A percentile compares a stretch with the other conserved stretches of the same genome.
These are phyloP conservation scores for Noctua comes DNA, from an alignment of 2,888 invertebrate species.

Conservation along the genomic window DNA sequence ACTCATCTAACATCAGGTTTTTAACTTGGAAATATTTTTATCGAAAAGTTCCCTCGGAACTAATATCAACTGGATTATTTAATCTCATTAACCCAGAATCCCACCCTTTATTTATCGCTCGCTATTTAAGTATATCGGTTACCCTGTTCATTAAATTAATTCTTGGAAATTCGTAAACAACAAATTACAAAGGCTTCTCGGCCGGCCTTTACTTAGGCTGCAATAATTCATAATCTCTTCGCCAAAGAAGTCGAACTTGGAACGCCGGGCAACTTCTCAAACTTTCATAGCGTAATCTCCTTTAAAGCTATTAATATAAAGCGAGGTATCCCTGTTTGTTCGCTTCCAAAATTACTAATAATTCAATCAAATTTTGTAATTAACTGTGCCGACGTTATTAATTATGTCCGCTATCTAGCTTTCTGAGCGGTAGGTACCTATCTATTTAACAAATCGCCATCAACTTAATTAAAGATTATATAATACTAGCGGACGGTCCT, in stretches of 20 bases:
- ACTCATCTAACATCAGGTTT: not conserved
- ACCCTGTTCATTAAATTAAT: constrained; percentile 45
- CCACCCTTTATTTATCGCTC: constrained; percentile 19
- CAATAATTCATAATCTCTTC: constrained; percentile 76
- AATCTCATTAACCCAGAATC: constrained; percentile 23
- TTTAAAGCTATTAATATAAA: constrained; percentile 77
- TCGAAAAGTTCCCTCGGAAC: not conserved
- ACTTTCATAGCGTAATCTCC: constrained; percentile 77
- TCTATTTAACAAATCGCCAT: constrained; percentile 1
- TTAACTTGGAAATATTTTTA: not conserved
- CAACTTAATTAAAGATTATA: constrained; percentile 24
- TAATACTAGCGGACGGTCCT: no score
- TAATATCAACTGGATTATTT: constrained; percentile 15
- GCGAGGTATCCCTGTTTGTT: constrained; percentile 70
- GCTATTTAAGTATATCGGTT: constrained; percentile 54
- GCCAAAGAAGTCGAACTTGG: constrained; percentile 69
- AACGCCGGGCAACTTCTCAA: constrained; percentile 71
- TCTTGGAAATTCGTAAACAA: constrained; percentile 61
- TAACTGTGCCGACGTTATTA: constrained; percentile 56
- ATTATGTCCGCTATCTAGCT: constrained; percentile 41
- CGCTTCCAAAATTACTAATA: constrained; percentile 67
- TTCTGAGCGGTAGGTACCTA: constrained; percentile 21
- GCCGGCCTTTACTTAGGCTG: constrained; percentile 67
- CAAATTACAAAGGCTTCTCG: constrained; percentile 64
- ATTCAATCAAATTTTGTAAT: constrained; percentile 57